These are phyloP conservation scores for Protodeltote pygarga DNA, from an alignment of 2,888 invertebrate species.

Conservation along the genomic window DNA sequence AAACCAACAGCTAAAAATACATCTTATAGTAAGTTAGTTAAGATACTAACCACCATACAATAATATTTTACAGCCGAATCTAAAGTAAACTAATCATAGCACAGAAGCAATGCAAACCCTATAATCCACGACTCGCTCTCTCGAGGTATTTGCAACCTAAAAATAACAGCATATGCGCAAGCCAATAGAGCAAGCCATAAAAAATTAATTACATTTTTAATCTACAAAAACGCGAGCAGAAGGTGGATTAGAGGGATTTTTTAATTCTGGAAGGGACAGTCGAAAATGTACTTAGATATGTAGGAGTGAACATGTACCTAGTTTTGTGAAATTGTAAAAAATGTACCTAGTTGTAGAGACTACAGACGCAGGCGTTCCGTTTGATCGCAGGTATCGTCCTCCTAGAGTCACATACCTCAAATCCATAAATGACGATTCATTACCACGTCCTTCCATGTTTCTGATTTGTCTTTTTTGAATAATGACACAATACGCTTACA, in stretches of 20 bases:
- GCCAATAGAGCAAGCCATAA: slow-evolving; percentile 80
- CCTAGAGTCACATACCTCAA: too few species aligned
- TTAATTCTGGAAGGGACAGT: slow-evolving; percentile 50
- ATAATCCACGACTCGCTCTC: slow-evolving; percentile 60
- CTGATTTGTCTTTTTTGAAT: too few species aligned
- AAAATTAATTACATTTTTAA: slow-evolving; percentile 86
- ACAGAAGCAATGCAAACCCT: slow-evolving; percentile 47
- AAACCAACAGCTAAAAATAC: too few species aligned
- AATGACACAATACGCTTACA: too few species aligned
- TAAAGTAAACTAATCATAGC: slow-evolving; percentile 25
- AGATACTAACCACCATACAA: neutral
- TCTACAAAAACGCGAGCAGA: slow-evolving; percentile 77
- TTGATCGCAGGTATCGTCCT: too few species aligned
- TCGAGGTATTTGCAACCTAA: slow-evolving; percentile 62
- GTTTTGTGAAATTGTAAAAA: too few species aligned
- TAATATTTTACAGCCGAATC: too few species aligned
- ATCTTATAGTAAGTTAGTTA: too few species aligned
- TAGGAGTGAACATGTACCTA: neutral
- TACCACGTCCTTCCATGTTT: too few species aligned
- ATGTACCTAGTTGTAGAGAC: too few species aligned
- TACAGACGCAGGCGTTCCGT: too few species aligned
- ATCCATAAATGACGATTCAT: too few species aligned
- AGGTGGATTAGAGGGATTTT: slow-evolving; percentile 57
- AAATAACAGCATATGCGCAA: slow-evolving; percentile 77
- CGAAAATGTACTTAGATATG: neutral